phyloP scores from a whole-genome alignment of 2,888 invertebrate genomes.

The Sphaeridia pumilis region DNA sequence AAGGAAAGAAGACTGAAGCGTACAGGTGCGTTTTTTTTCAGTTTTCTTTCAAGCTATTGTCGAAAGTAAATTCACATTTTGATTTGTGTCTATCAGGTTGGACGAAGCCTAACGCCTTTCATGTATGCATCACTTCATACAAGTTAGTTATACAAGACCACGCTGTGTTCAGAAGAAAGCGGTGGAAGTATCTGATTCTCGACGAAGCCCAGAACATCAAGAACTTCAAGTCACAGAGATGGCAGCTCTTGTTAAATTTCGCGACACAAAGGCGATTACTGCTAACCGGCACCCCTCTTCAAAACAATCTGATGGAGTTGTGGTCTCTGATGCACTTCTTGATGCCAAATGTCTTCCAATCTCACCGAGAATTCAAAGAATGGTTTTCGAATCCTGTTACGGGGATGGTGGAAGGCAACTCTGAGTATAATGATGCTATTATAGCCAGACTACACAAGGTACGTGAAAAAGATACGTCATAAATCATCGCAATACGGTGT shows the following conservation, averaged over 20 bases:
- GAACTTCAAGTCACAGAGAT: constrained; percentile 97
- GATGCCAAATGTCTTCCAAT: constrained; percentile 94
- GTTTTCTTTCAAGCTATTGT: background rate
- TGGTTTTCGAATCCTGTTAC: constrained; percentile 98
- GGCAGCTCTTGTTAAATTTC: constrained; percentile 93
- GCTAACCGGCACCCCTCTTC: constrained; percentile 87
- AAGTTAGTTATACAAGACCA: constrained; percentile 98
- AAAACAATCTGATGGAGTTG: constrained; percentile 91
- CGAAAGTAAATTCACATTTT: background rate
- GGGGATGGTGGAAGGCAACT: constrained; percentile 87
- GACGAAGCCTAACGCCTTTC: constrained; percentile 98
- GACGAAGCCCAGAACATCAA: constrained; percentile 99
- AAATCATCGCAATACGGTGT: background rate
- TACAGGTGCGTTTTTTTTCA: constrained; percentile 43
- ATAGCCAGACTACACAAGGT: constrained; percentile 83
- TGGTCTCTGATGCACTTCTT: constrained; percentile 98
- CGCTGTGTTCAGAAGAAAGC: constrained; percentile 89
- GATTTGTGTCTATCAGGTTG: no score
- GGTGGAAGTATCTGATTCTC: constrained; percentile 95
- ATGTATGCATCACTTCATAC: constrained; percentile 95
- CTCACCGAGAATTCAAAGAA: constrained; percentile 90
- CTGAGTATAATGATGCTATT: constrained; percentile 79
- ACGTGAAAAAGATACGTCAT: constrained; percentile 24
- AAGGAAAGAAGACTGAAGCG: constrained; percentile 87
- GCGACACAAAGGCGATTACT: constrained; percentile 82